These are phyloP conservation scores for Holothuria glaberrima DNA, from an alignment of 35 echinoderm and acorn worm species.

Conservation along the genomic window DNA sequence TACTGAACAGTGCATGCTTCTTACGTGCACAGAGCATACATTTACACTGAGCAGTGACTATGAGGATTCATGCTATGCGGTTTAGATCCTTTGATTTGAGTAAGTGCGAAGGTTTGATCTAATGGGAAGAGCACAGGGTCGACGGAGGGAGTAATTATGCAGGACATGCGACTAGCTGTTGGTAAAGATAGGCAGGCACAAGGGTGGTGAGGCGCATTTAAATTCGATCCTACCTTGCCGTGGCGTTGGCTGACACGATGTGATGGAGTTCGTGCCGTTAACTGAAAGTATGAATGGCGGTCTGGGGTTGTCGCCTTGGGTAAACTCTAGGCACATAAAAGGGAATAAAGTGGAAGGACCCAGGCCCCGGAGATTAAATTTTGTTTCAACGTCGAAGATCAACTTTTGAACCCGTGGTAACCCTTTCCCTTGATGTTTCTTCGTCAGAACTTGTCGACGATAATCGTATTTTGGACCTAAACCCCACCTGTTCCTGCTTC, in stretches of 20 bases:
- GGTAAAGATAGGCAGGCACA: too few species aligned
- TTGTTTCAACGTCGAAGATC: constrained; percentile 22
- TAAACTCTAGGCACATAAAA: constrained; percentile 80
- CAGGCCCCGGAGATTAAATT: constrained; percentile 41
- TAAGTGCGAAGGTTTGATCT: too few species aligned
- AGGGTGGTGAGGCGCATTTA: too few species aligned
- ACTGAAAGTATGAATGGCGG: constrained; percentile 56
- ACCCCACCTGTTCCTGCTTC: constrained; percentile 6
- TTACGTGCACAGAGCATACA: too few species aligned
- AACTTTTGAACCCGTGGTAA: constrained; percentile 14
- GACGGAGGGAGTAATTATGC: too few species aligned
- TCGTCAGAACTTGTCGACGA: constrained; percentile 27
- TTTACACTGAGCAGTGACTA: too few species aligned
- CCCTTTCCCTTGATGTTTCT: constrained; percentile 22
- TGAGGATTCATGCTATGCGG: too few species aligned
- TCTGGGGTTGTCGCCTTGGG: constrained; percentile 51
- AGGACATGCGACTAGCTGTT: too few species aligned
- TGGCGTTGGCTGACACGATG: constrained; percentile 46
- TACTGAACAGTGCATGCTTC: too few species aligned
- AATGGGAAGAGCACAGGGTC: too few species aligned
- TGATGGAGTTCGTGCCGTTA: constrained; percentile 36
- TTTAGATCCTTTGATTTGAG: too few species aligned
- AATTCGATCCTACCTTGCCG: constrained; percentile 34
- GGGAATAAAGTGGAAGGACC: constrained; percentile 49
- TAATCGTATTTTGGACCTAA: constrained; percentile 55